A percentile compares a stretch with the other conserved stretches of the same genome.
Conservation (phyloP, 2,113 vertebrate genomes). For the Pteronura brasiliensis region DNA sequence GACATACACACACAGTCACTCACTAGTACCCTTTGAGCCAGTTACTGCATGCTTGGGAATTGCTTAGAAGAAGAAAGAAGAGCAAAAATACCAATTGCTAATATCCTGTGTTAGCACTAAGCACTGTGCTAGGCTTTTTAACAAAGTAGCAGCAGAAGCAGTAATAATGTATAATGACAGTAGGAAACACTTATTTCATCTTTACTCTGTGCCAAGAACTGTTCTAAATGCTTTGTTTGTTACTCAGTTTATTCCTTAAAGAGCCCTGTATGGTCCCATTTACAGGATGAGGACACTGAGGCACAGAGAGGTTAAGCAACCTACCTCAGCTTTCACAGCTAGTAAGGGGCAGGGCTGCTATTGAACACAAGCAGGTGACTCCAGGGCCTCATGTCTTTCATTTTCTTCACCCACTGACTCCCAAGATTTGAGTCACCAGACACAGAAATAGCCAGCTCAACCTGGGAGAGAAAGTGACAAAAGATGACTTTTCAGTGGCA, state of each 20-base stretch:
- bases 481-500: background rate
- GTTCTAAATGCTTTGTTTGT: background rate
- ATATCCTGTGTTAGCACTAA: too few species aligned
- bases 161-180: rapidly evolving
- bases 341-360: background rate
- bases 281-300: background rate
- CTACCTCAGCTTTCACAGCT: background rate
- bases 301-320: background rate
- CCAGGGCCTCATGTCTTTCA: background rate
- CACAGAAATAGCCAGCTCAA: background rate
- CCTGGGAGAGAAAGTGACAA: background rate
- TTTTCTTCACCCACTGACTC: background rate
- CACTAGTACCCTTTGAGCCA: background rate
- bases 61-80: background rate
- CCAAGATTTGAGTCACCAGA: background rate
- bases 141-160: too few species aligned
- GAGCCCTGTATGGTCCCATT: rapidly evolving
- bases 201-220: background rate
- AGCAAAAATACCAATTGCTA: background rate
- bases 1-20: too few species aligned
- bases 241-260: background rate
- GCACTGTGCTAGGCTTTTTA: background rate
- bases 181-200: too few species aligned
- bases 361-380: background rate
- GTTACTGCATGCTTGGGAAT: background rate